A percentile compares a stretch with the other conserved stretches of the same genome.
Evolutionary conservation across 1,140 invertebrate species (phyloP).

Genomic region (Drosophila elegans): DNA sequence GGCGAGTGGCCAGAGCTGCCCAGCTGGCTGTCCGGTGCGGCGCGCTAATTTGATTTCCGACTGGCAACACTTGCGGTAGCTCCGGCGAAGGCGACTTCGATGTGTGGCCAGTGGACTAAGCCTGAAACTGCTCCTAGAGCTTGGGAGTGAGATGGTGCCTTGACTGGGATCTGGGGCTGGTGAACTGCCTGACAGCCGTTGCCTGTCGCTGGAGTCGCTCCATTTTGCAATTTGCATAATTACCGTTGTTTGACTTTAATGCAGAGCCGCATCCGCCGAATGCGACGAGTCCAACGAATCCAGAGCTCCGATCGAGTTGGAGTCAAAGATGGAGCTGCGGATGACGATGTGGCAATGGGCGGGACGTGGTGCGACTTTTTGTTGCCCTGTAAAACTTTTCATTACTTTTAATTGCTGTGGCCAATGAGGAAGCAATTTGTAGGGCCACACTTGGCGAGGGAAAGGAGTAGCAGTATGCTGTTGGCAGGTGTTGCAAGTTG

Average conservation of each 20-base stretch:
- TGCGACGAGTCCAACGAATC: constrained; percentile 46
- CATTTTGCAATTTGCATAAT: constrained; percentile 83
- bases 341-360: constrained; percentile 19
- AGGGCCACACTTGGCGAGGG: constrained; percentile 49
- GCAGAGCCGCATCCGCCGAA: constrained; percentile 67
- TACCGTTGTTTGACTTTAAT: constrained; percentile 82
- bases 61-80: constrained; percentile 75
- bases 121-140: constrained; percentile 18
- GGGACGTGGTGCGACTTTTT: constrained; percentile 32
- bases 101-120: constrained; percentile 36
- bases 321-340: not conserved
- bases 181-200: constrained; percentile 42
- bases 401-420: constrained; percentile 80
- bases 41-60: constrained; percentile 79
- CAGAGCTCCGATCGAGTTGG: constrained; percentile 4
- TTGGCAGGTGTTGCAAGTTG: constrained; percentile 8
- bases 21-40: constrained; percentile 55
- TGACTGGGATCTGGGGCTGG: constrained; percentile 22
- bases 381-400: constrained; percentile 66
- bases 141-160: not conserved
- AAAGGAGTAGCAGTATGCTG: not conserved
- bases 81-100: constrained; percentile 30
- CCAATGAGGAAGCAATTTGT: constrained; percentile 82
- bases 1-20: constrained; percentile 20
- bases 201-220: constrained; percentile 54